Evolutionary conservation across 2,888 invertebrate species (phyloP), one percentile per base, ranked within the genome.

Genomic region (Tholera decimalis): DNA sequence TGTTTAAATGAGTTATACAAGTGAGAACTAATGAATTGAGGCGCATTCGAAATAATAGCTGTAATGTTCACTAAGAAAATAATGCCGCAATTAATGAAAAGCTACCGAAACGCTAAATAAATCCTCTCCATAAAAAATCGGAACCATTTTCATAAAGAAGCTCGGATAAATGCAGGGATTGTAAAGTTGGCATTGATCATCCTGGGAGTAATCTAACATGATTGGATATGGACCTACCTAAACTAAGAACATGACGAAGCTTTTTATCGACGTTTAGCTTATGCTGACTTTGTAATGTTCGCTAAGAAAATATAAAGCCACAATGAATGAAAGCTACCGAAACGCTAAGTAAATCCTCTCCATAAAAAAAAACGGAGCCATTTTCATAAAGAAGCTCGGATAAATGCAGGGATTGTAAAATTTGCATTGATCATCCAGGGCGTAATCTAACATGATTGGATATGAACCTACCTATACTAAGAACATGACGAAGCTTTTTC

Each of bases 1-100:
- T 66, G 56, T 65, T 26, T 55, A 57, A 58, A 49, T 61, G 43
- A 63, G 59, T 72, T 61, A 43, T 30, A 46, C 54, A 73, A 66
- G 51, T 46, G 58, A 58, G 20, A 63, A 73, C 62, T 68, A 63
- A 66, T 58, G 51, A 69, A 59, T 77, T 18, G 41, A 59, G 43
- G 7, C 47, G 20, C 30, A 22, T 11, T 53, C 39, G 0, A 49
- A 59, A 44, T 44, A 33, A 63, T 57, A 15, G 9, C 9, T 4
- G 33, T n/a, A 35, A 69, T 51, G 22, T 35, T 9, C 2, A 30
- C 20, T 7, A 4, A n/a, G 8, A 54, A 1, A 33, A 33, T 7
- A 49, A 33, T 28, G 9, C n/a, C n/a, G n/a, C 7, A 5, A n/a
- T 8, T 6, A 30, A 35, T 20, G 35, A 26, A 41, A 15, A 0